Evolutionary conservation across 2,113 vertebrate species (phyloP), one percentile per base, ranked within the genome.

Genomic region (Microcebus jonahi): DNA sequence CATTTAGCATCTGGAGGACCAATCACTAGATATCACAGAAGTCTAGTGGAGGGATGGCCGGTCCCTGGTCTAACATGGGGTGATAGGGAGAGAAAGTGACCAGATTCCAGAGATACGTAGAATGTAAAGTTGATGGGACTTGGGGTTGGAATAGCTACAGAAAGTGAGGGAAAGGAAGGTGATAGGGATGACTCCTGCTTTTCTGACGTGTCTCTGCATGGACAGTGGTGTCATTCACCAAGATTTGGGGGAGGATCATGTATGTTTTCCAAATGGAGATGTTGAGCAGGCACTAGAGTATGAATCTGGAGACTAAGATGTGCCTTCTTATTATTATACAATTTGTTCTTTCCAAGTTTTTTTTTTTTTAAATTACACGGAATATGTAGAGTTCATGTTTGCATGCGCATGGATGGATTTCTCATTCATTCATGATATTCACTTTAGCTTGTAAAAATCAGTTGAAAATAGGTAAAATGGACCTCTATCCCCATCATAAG

Each of bases 331-430:
- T 90, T 93, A 14, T 65, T 75, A n/a, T 18, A 9, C 59, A 82
- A 29, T 57, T 59, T 67, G 18, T 67, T 80, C 70, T 42, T 77
- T 77, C 27, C 14, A 70, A 84, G 17, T 86, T 86, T 39, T 86
- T 86, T 86, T 86, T 80, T 90, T 80, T 90, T 88, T 7, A 59
- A 90, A 53, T 70, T 80, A 80, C 55, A 75, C 86, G 48, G 75
- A 87, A 50, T 42, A 81, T 9, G 10, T 31, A 53, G 42, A 7
- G 17, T 63, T 79, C 77, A 6, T 70, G 17, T 70, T 84, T 96
- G n/a, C 20, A 85, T 79, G 29, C 31, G 3, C 29, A n/a, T 55
- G 18, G 14, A 34, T 88, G 31, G 79, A 9, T 93, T 85, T 91
- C 67, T 82, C 20, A 53, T 70, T 11, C 39, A 67, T 75, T 91